Evolutionary conservation across 2,888 invertebrate genomes (phyloP).

Genomic region (Unio delphinus): DNA sequence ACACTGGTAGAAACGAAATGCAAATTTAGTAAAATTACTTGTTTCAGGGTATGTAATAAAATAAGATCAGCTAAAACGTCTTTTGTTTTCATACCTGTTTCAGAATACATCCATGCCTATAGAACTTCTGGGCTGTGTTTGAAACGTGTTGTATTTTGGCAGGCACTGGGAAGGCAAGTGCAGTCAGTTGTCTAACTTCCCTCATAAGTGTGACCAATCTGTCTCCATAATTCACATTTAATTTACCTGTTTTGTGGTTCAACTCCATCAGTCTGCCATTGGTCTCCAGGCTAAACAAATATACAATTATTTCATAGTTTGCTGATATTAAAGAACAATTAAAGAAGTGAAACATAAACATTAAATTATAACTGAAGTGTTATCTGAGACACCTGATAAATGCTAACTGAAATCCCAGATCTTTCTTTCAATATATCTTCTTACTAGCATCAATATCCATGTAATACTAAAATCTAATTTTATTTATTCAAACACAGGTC

Average conservation of each 20-base stretch:
- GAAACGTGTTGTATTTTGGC: constrained; percentile 82
- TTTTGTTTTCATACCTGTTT: constrained; percentile 80
- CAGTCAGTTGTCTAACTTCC: constrained; percentile 89
- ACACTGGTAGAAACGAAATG: neutral
- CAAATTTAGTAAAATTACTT: neutral
- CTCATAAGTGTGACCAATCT: constrained; percentile 86
- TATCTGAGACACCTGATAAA: no score
- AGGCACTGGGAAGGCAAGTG: constrained; percentile 85
- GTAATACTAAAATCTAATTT: no score
- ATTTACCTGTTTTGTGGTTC: constrained; percentile 71
- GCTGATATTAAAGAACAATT: no score
- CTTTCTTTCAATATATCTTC: no score
- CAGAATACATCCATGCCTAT: constrained; percentile 87
- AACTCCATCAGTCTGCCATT: constrained; percentile 74
- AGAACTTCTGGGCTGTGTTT: constrained; percentile 83
- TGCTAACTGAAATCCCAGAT: no score
- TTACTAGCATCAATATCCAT: no score
- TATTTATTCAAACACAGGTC: no score
- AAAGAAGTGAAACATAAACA: no score
- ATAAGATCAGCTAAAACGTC: no score
- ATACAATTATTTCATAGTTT: no score
- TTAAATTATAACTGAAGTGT: no score
- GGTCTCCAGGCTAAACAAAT: constrained; percentile 70
- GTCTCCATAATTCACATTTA: constrained; percentile 90
- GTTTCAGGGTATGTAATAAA: no score